A percentile compares a stretch with the other conserved stretches of the same genome.
Evolutionary conservation across 1,140 invertebrate genomes (phyloP).

Genomic region (Papilio xuthus): DNA sequence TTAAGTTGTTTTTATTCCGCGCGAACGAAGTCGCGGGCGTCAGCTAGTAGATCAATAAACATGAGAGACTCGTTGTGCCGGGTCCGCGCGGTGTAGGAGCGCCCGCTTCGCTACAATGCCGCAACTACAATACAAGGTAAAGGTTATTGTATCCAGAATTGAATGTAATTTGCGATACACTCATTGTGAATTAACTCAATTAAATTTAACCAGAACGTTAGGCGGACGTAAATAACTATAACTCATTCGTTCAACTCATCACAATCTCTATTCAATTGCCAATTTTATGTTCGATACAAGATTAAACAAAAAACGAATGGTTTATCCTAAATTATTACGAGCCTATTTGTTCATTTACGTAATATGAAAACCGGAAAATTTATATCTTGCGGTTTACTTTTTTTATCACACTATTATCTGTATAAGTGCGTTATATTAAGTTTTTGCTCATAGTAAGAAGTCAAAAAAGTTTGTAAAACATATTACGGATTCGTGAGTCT

Average conservation of each 20-base stretch:
- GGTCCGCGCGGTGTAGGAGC: conserved; percentile 29
- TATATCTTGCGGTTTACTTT: conserved; percentile 1
- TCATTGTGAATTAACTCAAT: conserved; percentile 55
- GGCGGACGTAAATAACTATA: conserved; percentile 17
- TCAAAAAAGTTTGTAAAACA: not conserved
- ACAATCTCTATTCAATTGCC: not conserved
- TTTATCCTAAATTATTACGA: not conserved
- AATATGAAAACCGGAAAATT: not conserved
- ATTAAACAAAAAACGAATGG: not conserved
- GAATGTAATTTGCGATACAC: conserved; percentile 56
- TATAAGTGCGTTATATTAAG: not conserved
- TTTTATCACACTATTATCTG: not conserved
- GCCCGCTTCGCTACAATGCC: conserved; percentile 41
- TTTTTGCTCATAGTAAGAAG: not conserved
- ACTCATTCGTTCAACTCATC: conserved; percentile 14
- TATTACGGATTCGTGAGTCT: not conserved
- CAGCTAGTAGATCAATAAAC: conserved; percentile 51
- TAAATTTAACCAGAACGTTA: conserved; percentile 50
- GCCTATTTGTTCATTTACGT: conserved; percentile 6
- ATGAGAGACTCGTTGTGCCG: conserved; percentile 47
- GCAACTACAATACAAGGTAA: conserved; percentile 71
- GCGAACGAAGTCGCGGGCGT: no score
- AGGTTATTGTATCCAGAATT: conserved; percentile 70
- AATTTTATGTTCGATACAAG: conserved; percentile 3
- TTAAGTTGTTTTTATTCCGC: no score